Conservation (phyloP, 2,797 vertebrate genomes). For the Sebastes melanostomus region DNA sequence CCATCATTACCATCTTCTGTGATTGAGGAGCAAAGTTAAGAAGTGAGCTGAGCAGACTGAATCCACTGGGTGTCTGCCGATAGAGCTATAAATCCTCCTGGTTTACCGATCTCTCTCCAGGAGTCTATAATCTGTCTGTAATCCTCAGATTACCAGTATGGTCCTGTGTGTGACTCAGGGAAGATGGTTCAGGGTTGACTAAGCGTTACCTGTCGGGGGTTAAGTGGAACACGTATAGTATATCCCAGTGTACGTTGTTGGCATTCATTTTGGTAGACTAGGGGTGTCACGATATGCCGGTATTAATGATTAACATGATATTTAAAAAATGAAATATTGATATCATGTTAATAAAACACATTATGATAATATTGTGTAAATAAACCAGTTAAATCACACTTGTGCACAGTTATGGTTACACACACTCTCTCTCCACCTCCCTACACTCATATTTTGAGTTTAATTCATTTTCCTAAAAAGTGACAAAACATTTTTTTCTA, state of each 20-base stretch:
- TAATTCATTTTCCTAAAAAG: too few species aligned
- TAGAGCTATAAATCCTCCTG: conserved; percentile 36
- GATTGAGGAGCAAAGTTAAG: not conserved
- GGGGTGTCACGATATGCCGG: too few species aligned
- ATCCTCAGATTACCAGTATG: conserved; percentile 72
- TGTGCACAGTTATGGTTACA: too few species aligned
- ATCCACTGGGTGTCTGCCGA: not conserved
- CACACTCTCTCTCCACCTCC: too few species aligned
- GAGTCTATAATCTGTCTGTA: conserved; percentile 72
- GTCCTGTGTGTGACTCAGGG: conserved; percentile 28
- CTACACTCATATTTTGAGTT: too few species aligned
- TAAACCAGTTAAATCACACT: too few species aligned
- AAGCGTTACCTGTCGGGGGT: conserved; percentile 6
- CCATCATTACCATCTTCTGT: not conserved
- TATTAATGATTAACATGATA: too few species aligned
- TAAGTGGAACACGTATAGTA: not conserved
- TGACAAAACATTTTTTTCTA: too few species aligned
- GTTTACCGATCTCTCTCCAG: conserved; percentile 38
- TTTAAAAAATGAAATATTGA: too few species aligned
- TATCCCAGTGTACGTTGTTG: not conserved
- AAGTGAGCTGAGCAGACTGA: not conserved
- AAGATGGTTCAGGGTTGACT: conserved; percentile 13
- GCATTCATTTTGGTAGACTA: not conserved
- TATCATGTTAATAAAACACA: too few species aligned
- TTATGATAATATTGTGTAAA: too few species aligned